phyloP scores from a whole-genome alignment of 2,113 vertebrate species.

The Tetrax tetrax region DNA sequence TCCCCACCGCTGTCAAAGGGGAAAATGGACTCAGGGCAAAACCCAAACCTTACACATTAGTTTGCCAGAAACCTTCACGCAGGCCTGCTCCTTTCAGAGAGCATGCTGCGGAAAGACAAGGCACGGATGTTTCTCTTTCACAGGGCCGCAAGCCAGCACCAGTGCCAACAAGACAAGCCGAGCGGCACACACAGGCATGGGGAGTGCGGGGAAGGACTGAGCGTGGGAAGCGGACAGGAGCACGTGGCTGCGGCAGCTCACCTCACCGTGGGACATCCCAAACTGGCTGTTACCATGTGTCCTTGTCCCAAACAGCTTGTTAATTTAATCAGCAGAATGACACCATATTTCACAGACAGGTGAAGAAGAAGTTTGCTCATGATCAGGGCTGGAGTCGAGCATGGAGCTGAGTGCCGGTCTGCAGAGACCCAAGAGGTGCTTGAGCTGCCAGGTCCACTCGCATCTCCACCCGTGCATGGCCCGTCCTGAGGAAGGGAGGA shows the following conservation, averaged over 20 bases:
- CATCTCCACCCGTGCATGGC: accelerated
- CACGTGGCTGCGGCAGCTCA: accelerated
- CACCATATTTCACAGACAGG: neutral
- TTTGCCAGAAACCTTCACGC: neutral
- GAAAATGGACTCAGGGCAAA: accelerated
- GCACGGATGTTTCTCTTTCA: neutral
- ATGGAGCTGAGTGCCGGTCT: accelerated
- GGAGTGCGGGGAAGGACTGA: neutral
- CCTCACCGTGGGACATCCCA: accelerated
- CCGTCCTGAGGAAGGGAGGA: neutral
- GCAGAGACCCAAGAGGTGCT: too few relatives aligned
- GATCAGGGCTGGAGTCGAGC: neutral
- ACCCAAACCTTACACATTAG: accelerated
- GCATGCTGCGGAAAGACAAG: neutral
- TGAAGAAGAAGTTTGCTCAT: neutral
- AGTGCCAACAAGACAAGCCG: neutral
- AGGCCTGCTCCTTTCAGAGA: neutral
- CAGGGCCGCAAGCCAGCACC: neutral
- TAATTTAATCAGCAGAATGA: neutral
- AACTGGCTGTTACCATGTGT: too few relatives aligned
- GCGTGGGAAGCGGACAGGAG: too few relatives aligned
- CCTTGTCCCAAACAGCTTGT: neutral
- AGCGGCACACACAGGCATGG: neutral
- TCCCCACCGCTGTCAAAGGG: neutral
- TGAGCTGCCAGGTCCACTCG: neutral